Conservation (phyloP, 1,140 invertebrate species). For the Drosophila littoralis region DNA sequence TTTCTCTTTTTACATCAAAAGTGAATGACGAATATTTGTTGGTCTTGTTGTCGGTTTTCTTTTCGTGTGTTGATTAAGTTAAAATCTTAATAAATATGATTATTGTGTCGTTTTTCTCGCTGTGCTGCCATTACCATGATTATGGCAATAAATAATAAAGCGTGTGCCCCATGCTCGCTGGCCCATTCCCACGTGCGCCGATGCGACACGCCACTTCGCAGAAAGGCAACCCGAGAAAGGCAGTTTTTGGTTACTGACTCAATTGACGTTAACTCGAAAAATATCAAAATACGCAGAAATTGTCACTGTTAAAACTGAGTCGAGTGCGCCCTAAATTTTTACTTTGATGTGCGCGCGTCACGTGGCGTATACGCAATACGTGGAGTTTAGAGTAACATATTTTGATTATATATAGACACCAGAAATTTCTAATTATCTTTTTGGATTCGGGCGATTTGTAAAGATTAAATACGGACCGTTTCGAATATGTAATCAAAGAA, state of each 20-base stretch:
- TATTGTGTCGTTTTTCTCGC: constrained; percentile 51
- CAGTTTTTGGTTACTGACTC: constrained; percentile 15
- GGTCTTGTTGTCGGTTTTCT: constrained; percentile 2
- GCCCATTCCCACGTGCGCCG: not conserved
- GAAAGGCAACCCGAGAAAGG: constrained; percentile 1
- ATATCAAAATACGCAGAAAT: constrained; percentile 18
- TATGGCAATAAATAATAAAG: constrained; percentile 78
- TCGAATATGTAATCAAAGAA: too few relatives aligned
- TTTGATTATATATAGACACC: not conserved
- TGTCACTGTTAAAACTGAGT: not conserved
- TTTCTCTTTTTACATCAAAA: constrained; percentile 7
- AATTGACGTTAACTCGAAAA: constrained; percentile 24
- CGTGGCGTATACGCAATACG: constrained; percentile 44
- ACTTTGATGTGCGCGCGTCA: constrained; percentile 50
- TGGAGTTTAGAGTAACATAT: not conserved
- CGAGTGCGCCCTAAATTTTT: not conserved
- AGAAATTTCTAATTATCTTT: not conserved
- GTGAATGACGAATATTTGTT: constrained; percentile 12
- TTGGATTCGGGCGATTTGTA: not conserved
- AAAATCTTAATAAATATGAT: constrained; percentile 78
- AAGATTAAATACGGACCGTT: too few relatives aligned
- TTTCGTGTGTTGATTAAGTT: constrained; percentile 61
- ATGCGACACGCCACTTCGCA: not conserved
- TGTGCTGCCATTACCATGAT: constrained; percentile 70
- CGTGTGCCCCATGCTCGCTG: constrained; percentile 18